phyloP scores from a whole-genome alignment of 2,888 invertebrate species.

The Chalcis sispes region DNA sequence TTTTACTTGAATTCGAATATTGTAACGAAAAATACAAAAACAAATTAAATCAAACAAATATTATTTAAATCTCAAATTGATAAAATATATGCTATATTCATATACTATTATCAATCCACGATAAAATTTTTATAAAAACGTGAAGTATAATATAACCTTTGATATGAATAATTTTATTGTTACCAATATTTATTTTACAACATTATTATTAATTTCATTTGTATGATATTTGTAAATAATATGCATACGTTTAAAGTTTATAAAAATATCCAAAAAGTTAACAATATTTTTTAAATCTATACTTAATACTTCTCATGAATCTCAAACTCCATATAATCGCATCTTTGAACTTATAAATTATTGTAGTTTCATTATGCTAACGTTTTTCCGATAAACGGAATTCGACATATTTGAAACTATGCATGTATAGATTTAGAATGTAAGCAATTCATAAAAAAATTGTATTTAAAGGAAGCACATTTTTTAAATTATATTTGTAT shows the following conservation, averaged over 20 bases:
- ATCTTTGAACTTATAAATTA: conserved; percentile 3
- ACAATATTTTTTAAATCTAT: neutral
- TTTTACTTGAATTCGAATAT: too few relatives aligned
- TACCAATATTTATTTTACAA: conserved; percentile 15
- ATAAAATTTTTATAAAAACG: too few relatives aligned
- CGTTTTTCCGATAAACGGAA: neutral
- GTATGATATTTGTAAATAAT: conserved; percentile 34
- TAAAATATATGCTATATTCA: too few relatives aligned
- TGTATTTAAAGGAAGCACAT: neutral
- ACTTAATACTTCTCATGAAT: neutral
- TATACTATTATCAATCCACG: too few relatives aligned
- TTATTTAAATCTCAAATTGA: too few relatives aligned
- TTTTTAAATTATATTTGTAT: conserved; percentile 30
- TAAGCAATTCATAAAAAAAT: conserved; percentile 1
- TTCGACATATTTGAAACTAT: neutral
- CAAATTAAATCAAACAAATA: too few relatives aligned
- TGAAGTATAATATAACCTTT: too few relatives aligned
- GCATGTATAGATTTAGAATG: neutral
- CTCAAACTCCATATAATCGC: conserved; percentile 3
- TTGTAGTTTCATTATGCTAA: neutral
- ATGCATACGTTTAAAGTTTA: neutral
- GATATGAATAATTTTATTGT: neutral
- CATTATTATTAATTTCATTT: conserved; percentile 10
- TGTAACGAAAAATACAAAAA: too few relatives aligned
- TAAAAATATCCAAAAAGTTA: neutral